Conservation (phyloP, 2,797 vertebrate species). For the Crax fasciolata region DNA sequence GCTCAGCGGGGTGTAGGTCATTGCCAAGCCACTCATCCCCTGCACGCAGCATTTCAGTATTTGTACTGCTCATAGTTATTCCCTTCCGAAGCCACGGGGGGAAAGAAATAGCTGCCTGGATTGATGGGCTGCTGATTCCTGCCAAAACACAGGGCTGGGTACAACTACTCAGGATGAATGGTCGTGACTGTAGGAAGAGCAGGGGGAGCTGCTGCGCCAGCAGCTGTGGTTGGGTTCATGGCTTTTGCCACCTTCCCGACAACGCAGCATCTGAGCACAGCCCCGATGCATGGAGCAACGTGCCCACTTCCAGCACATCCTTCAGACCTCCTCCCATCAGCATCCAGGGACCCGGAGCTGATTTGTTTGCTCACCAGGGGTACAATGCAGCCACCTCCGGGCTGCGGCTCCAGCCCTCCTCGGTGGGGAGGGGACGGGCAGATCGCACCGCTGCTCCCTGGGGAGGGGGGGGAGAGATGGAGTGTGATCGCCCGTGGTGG, state of each 20-base stretch:
- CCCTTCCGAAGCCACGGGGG: neutral
- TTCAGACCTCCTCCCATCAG: neutral
- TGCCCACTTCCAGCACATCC: neutral
- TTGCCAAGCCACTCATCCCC: constrained; percentile 52
- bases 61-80: neutral
- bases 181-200: constrained; percentile 21
- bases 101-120: constrained; percentile 14
- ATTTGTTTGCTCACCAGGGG: accelerated
- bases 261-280: accelerated
- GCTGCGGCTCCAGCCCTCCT: neutral
- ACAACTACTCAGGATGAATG: constrained; percentile 10
- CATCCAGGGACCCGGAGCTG: accelerated
- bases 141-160: neutral
- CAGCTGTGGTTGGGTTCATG: constrained; percentile 2
- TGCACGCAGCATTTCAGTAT: neutral
- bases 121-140: constrained; percentile 43
- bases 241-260: neutral
- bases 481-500: neutral
- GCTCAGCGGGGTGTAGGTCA: constrained; percentile 29
- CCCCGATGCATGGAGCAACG: neutral
- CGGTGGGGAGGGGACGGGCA: neutral
- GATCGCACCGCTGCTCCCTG: neutral
- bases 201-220: neutral
- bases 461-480: neutral
- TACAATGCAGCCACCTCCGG: neutral